Base-by-base conservation (phyloP, 2,113 vertebrate genomes). In the Corythoichthys haematopterus region DNA sequence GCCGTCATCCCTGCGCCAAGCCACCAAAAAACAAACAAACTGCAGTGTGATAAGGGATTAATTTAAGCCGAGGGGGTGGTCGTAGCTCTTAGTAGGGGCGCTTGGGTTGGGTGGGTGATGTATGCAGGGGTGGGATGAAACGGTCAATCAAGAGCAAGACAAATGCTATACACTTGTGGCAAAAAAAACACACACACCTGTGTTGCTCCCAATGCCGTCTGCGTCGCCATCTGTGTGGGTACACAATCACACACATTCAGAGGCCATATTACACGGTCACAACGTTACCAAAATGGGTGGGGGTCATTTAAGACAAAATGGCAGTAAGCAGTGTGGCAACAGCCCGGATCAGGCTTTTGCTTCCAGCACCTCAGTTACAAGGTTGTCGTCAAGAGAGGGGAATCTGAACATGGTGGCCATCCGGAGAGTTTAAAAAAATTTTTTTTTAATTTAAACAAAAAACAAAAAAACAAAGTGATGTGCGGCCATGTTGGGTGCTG, bases 141-240 rank as follows among this genome's bases (percentile, higher is more conserved):
- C 46, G 15, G 47, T 37, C 37, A 20, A 45, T 28, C 3, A 2
- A 2, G 53, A 28, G 53, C 53, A 56, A 33, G n/a, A 62, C 40
- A 45, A 43, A 81, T 51, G 13, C 72, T 74, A 50, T 28, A 33
- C 33, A 48, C 16, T 11, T 70, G 66, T 8, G 48, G 70, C 45
- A 64, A 59, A 61, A 72, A 70, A 60, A 57, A 80, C 61, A 70
- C 72, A 80, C 61, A 70, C 72, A 88, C 88, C 80, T 72, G 71
- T 10, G 76, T 69, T 88, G 88, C 87, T 88, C 70, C 90, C 89
- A 90, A 89, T 91, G 76, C 89, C 90, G 71, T 91, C 90, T 81
- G 86, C 87, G 66, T 92, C 90, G 78, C 85, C 85, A 90, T 91
- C 90, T 91, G 89, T 81, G 88, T 80, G 80, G 79, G 84, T 85